Conservation (phyloP, 2,797 vertebrate species). For the Ptychadena robeensis region DNA sequence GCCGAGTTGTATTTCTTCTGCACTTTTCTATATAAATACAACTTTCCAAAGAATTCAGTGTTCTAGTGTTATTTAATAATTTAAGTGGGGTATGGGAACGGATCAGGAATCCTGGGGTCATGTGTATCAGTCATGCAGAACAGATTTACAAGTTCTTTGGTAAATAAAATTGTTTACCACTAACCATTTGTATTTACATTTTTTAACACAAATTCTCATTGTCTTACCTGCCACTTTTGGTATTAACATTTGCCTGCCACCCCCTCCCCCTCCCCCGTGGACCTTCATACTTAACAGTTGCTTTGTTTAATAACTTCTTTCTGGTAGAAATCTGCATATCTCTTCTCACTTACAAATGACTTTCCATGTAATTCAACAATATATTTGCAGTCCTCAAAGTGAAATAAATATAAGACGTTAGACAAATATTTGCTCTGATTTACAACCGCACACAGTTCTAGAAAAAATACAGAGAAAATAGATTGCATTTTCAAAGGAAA, state of each 20-base stretch:
- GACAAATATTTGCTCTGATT: constrained; percentile 60
- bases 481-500: constrained; percentile 24
- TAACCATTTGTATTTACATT: no score
- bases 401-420: constrained; percentile 56
- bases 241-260: constrained; percentile 17
- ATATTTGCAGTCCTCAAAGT: constrained; percentile 48
- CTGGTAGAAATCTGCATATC: constrained; percentile 51
- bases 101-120: no score
- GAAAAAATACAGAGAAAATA: constrained; percentile 52
- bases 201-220: not conserved
- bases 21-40: no score
- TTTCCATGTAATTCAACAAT: constrained; percentile 56
- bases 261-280: constrained; percentile 21
- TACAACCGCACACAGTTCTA: constrained; percentile 40
- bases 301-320: constrained; percentile 50
- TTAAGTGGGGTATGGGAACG: no score
- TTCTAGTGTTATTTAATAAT: no score
- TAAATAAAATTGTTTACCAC: not conserved
- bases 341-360: constrained; percentile 61
- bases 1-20: no score
- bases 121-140: no score
- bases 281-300: constrained; percentile 50
- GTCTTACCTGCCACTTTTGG: not conserved
- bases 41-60: no score
- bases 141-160: not conserved